phyloP scores from a whole-genome alignment of 2,113 vertebrate genomes.

The Clarias batrachus region DNA sequence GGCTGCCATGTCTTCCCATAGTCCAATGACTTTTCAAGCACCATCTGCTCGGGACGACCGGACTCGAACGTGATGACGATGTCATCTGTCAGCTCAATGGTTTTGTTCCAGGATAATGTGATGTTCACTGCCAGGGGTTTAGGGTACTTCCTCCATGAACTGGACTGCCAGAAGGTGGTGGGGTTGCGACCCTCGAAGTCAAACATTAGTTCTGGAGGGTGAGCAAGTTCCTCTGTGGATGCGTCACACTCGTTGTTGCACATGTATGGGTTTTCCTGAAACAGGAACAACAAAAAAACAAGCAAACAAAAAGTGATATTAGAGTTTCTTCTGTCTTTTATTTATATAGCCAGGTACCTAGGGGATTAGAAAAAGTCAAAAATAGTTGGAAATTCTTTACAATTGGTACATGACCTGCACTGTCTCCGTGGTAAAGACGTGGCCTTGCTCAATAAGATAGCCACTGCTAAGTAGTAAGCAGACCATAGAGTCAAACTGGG shows the following conservation, averaged over 20 bases:
- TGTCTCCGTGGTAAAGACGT: background rate
- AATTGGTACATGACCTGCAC: background rate
- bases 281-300: constrained; percentile 52
- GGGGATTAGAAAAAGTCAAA: background rate
- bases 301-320: background rate
- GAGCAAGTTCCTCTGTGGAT: constrained; percentile 88
- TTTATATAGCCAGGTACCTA: background rate
- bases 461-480: background rate
- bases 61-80: constrained; percentile 97
- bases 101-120: constrained; percentile 98
- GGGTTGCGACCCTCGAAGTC: constrained; percentile 95
- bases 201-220: constrained; percentile 95
- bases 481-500: background rate
- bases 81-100: constrained; percentile 96
- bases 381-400: background rate
- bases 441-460: background rate
- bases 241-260: constrained; percentile 99
- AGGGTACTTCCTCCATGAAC: constrained; percentile 94
- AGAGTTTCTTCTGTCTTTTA: background rate
- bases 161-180: constrained; percentile 97
- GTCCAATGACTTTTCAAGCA: constrained; percentile 95
- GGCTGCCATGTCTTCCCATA: constrained; percentile 96
- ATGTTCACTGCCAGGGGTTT: constrained; percentile 93
- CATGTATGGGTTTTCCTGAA: constrained; percentile 98
- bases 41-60: constrained; percentile 95